phyloP scores from a whole-genome alignment of 2,797 vertebrate genomes.

The Catostomus latipinnis region DNA sequence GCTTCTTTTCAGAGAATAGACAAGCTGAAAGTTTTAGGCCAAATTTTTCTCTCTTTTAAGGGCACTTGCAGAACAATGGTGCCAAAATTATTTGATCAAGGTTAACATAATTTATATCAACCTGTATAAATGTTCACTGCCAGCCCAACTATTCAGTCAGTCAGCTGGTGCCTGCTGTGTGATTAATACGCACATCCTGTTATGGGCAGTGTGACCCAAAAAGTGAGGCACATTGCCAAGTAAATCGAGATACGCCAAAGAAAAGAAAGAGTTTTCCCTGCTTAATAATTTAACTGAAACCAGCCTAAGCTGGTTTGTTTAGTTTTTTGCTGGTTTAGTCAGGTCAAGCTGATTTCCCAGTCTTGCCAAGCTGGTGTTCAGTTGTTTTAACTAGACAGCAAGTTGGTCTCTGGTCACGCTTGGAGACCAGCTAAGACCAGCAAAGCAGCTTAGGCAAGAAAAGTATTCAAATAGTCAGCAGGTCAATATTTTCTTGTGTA shows the following conservation, averaged over 20 bases:
- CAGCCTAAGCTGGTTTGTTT: too few relatives aligned
- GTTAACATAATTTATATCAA: conserved; percentile 46
- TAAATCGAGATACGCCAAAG: neutral
- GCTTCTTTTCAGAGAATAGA: conserved; percentile 40
- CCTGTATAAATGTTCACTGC: conserved; percentile 17
- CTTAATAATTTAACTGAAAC: too few relatives aligned
- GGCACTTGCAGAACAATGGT: conserved; percentile 35
- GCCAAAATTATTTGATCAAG: conserved; percentile 49
- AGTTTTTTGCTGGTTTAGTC: too few relatives aligned
- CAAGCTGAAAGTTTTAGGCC: conserved; percentile 32
- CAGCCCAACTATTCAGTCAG: conserved; percentile 35
- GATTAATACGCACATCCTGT: conserved; percentile 30
- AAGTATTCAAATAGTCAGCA: neutral
- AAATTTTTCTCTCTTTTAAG: conserved; percentile 48
- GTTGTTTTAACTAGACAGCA: too few relatives aligned
- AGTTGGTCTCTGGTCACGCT: too few relatives aligned
- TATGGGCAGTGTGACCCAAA: conserved; percentile 52
- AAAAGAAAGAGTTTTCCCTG: neutral
- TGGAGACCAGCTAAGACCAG: too few relatives aligned
- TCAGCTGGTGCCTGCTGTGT: conserved; percentile 31
- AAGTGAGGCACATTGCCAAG: conserved; percentile 6
- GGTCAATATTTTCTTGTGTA: neutral
- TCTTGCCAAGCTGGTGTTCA: too few relatives aligned
- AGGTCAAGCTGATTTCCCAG: too few relatives aligned
- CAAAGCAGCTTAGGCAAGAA: neutral